Evolutionary conservation across 2,888 invertebrate genomes (phyloP), one percentile per base, ranked within the genome.

Genomic region (Erebia ligea): DNA sequence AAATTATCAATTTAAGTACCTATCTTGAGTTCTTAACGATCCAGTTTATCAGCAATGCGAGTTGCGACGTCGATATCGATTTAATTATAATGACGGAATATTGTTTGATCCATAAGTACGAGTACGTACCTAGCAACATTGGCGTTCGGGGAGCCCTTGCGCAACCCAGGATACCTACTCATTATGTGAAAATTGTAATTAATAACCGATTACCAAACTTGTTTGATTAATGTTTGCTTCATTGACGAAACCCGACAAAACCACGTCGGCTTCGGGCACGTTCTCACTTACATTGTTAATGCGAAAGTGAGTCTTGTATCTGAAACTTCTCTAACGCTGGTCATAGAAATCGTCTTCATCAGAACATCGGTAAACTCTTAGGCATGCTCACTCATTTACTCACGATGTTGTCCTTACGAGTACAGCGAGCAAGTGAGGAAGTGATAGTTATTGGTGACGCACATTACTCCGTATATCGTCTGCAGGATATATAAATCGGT

Each of bases 171-270:
- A 59, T 40, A n/a, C 8, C 17, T 17, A 11, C 40, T 42, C n/a
- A 58, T 58, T 15, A 58, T 9, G 40, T 40, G 34, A 40, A 59
- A 17, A 42, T 40, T 17, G 2, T 42, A 59, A 59, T 59, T 34
- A 45, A n/a, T n/a, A 40, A 40, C 40, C 40, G 17, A 59, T 59
- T 59, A 40, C 40, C 11, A 59, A 59, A 59, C 57, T 58, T 4
- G n/a, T 40, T 42, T 17, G 4, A 42, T 57, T 57, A 57, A 57
- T 25, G 57, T 57, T 19, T 59, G 58, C 34, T 34, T 59, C 17
- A 40, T 59, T 59, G 59, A 17, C 17, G 17, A 34, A 59, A 59
- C 40, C 59, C 59, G 59, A 40, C 59, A 11, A 40, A 15, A 2
- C 10, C 1, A 2, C 40, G 40, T 40, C 40, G 13, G 56, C 17